Percentiles rank a stretch among this genome's conserved stretches.
Conservation (phyloP, 2,888 invertebrate genomes). For the Phaonia tiefii region DNA sequence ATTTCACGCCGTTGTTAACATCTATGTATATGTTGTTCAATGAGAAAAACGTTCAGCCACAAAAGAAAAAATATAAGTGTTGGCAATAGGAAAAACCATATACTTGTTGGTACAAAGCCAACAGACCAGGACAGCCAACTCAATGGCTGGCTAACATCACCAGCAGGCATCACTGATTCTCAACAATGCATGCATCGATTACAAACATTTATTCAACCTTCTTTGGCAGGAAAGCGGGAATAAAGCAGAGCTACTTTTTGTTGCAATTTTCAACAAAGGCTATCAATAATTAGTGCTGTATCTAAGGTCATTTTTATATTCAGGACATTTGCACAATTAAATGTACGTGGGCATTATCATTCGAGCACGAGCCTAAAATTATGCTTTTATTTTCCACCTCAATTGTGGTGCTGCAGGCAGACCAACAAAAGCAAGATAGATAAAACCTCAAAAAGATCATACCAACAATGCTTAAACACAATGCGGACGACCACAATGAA, state of each 20-base stretch:
- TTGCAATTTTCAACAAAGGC: slow-evolving; percentile 29
- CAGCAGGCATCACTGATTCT: neutral
- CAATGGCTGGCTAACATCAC: neutral
- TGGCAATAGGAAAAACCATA: slow-evolving; percentile 41
- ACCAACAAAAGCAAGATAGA: too few relatives aligned
- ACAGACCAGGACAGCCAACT: too few relatives aligned
- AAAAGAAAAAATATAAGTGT: too few relatives aligned
- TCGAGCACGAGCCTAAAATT: neutral
- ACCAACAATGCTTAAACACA: too few relatives aligned
- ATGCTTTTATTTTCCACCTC: slow-evolving; percentile 49
- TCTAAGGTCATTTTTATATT: slow-evolving; percentile 24
- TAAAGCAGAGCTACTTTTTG: too few relatives aligned
- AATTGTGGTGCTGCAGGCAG: too few relatives aligned
- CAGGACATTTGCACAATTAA: neutral
- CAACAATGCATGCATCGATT: too few relatives aligned
- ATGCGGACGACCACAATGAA: too few relatives aligned
- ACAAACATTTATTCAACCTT: too few relatives aligned
- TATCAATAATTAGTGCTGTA: slow-evolving; percentile 34
- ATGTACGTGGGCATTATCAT: neutral
- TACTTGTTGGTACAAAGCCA: slow-evolving; percentile 33
- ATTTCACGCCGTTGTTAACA: slow-evolving; percentile 52
- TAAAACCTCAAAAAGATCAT: too few relatives aligned
- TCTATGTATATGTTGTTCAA: neutral
- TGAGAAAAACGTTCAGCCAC: too few relatives aligned
- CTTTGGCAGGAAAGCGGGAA: too few relatives aligned